Base-by-base conservation (phyloP, 2,113 vertebrate species). In the Pterocles gutturalis region DNA sequence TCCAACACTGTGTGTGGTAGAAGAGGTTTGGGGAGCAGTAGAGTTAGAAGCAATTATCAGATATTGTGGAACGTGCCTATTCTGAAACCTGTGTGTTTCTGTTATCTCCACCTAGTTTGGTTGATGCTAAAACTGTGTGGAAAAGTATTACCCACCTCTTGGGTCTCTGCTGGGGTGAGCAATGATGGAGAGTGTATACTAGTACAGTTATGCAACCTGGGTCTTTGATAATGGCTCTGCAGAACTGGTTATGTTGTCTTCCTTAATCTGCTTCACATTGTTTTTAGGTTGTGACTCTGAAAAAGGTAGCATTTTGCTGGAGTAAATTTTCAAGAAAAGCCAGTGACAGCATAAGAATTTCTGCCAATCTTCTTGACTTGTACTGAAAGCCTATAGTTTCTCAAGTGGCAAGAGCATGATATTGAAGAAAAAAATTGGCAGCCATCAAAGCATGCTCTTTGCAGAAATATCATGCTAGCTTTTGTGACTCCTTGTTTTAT, bases 321-420 rank as follows among this genome's bases (percentile, higher is more conserved):
- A 95, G 48, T 90, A 24, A 78, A 78, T 95, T 93, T 92, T 92
- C 54, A 94, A 64, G 90, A 91, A 94, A 90, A 90, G 28, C 9
- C n/a, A 46, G 69, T 80, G 70, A 95, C 58, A 76, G 91, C 88
- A 57, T 91, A 95, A 93, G 86, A 91, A 87, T 93, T 93, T 96
- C 90, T 96, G 94, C 65, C 96, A 94, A 65, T 95, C 90, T 91
- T 96, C 54, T 84, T 97, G 91, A 94, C 77, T 91, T 84, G 49
- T 34, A 28, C 76, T 97, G 92, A 95, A 93, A 96, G 57, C 78
- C 43, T 90, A 26, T 53, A 49, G 49, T 94, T 95, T 91, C 51
- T 89, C 53, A 62, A 72, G 60, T 36, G 70, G 75, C 26, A 88
- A 79, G 54, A 81, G 31, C 38, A 88, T 3, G 15, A 57, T 67